Evolutionary conservation across 2,113 vertebrate species (phyloP), one percentile per base, ranked within the genome.

Genomic region (Xyliphius kryptos): DNA sequence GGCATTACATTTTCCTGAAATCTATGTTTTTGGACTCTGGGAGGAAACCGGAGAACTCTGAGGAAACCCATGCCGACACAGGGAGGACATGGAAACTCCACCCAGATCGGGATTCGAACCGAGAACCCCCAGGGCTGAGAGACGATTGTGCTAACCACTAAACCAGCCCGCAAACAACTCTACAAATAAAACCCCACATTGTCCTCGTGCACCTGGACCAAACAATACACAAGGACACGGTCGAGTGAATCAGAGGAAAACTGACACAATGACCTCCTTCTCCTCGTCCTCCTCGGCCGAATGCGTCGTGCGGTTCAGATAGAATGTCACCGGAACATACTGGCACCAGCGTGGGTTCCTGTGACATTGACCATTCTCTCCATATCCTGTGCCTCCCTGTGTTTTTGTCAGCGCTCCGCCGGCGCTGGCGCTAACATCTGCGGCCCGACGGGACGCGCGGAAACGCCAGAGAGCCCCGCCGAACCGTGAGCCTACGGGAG

Each of bases 281-380:
- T 67, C 66, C 51, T 51, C 20, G 52, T 64, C 56, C 54, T 66
- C 48, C 16, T 53, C 8, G 17, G 21, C 40, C 52, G 56, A 67
- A 40, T 13, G 38, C 38, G 14, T 17, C n/a, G 16, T 56, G 59
- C 40, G 50, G 36, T 61, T 70, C 70, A 56, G 1, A 32, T 32
- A 32, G 4, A 32, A 32, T 32, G 26, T 32, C 26, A 32, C 4
- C 26, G 26, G 26, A 32, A 32, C 26, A 32, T 6, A 32, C 7
- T 32, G 4, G 26, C 62, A 52, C 41, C 48, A 38, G 51, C 43
- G 12, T 36, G 51, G 61, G 62, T 71, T 78, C 67, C 66, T 56
- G 71, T 77, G 78, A 86, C 79, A 79, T 63, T 81, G 73, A 79
- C 77, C 81, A 83, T 82, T 81, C 71, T 80, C 73, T 76, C 77